phyloP scores from a whole-genome alignment of 2,888 invertebrate genomes.

The Ernsta delagoae region DNA sequence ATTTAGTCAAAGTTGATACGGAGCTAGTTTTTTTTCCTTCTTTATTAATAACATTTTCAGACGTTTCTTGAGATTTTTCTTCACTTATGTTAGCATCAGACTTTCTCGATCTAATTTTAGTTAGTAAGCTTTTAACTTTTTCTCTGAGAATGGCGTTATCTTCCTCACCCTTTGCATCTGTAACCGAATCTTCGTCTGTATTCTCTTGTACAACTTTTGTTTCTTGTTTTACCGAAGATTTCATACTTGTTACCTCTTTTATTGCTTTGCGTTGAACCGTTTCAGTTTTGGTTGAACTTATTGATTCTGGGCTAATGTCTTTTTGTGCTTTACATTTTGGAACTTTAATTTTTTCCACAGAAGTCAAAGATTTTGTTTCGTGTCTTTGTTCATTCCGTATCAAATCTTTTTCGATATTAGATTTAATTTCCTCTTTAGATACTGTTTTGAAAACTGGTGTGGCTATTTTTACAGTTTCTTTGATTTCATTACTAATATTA shows the following conservation, averaged over 20 bases:
- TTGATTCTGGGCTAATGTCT: conserved; percentile 17
- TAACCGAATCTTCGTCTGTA: neutral
- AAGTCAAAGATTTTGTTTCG: conserved; percentile 19
- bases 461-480: conserved; percentile 6
- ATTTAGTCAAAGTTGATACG: neutral
- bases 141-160: neutral
- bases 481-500: neutral
- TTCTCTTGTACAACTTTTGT: neutral
- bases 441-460: conserved; percentile 5
- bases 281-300: neutral
- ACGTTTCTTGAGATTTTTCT: neutral
- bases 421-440: neutral
- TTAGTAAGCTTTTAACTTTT: neutral
- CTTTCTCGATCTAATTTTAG: neutral
- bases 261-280: neutral
- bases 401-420: neutral
- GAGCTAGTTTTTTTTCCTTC: neutral
- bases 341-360: conserved; percentile 1
- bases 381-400: neutral
- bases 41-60: neutral
- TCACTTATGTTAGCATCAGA: neutral
- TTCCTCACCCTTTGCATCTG: neutral
- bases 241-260: neutral
- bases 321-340: conserved; percentile 40
- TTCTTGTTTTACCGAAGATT: conserved; percentile 2